phyloP scores from a whole-genome alignment of 1,140 invertebrate species.

The Ruditapes philippinarum region DNA sequence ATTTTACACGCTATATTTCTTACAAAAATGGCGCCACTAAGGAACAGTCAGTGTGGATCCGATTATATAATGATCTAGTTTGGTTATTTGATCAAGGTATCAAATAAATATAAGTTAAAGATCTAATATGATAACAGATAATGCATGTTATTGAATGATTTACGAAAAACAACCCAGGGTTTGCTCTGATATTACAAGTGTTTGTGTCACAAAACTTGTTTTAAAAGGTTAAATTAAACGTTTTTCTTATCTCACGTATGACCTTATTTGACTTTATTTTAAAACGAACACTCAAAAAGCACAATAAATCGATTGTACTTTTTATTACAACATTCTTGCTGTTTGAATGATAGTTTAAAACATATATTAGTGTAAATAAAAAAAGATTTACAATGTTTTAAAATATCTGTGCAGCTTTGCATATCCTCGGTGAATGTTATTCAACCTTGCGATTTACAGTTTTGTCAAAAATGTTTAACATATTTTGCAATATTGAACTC shows the following conservation, averaged over 20 bases:
- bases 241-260: not conserved
- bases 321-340: too few species aligned
- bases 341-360: too few species aligned
- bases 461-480: too few species aligned
- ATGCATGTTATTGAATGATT: slow-evolving; percentile 2
- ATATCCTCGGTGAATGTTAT: too few species aligned
- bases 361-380: too few species aligned
- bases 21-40: not conserved
- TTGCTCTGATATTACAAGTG: not conserved
- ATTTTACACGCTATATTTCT: not conserved
- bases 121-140: not conserved
- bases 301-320: too few species aligned
- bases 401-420: too few species aligned
- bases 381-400: too few species aligned
- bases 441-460: too few species aligned
- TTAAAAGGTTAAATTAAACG: not conserved
- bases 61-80: slow-evolving; percentile 26
- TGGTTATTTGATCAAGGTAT: not conserved
- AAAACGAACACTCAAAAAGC: not conserved
- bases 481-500: too few species aligned
- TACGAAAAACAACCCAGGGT: not conserved
- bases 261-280: not conserved
- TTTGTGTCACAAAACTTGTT: not conserved
- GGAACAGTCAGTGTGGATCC: not conserved
- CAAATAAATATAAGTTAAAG: not conserved